These are phyloP conservation scores for Syngnathoides biaculeatus DNA, from an alignment of 2,113 vertebrate species.

Conservation along the genomic window DNA sequence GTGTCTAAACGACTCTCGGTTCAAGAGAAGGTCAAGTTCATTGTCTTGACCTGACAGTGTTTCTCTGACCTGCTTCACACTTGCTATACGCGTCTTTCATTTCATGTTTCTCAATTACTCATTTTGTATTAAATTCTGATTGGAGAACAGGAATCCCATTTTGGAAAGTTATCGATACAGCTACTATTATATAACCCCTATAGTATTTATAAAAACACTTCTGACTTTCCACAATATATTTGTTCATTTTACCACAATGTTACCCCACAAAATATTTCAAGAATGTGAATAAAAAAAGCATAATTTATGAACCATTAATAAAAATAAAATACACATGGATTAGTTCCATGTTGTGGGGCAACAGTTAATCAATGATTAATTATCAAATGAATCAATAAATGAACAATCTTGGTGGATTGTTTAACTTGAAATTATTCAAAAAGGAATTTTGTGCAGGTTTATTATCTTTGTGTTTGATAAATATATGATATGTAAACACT, in stretches of 20 bases:
- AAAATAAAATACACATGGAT: neutral
- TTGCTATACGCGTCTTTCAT: neutral
- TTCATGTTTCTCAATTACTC: neutral
- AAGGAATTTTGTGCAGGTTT: too few species aligned
- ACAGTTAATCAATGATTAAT: too few species aligned
- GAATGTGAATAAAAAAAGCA: neutral
- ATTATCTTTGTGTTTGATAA: too few species aligned
- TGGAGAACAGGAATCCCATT: neutral
- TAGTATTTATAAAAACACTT: neutral
- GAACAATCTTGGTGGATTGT: too few species aligned
- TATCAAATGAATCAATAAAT: too few species aligned
- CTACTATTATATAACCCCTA: neutral
- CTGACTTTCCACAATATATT: neutral
- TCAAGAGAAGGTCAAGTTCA: slow-evolving; percentile 63
- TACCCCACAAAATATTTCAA: neutral
- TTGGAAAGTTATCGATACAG: neutral
- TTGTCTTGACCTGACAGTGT: slow-evolving; percentile 15
- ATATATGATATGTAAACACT: too few species aligned
- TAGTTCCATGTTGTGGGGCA: too few species aligned
- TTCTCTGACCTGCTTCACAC: slow-evolving; percentile 26
- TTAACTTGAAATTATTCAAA: too few species aligned
- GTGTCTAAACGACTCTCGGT: slow-evolving; percentile 38
- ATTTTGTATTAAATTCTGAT: neutral
- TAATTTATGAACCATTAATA: neutral
- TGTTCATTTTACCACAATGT: neutral